These are phyloP conservation scores for Drosophila pseudotakahashii DNA, from an alignment of 2,888 invertebrate genomes.

Conservation along the genomic window DNA sequence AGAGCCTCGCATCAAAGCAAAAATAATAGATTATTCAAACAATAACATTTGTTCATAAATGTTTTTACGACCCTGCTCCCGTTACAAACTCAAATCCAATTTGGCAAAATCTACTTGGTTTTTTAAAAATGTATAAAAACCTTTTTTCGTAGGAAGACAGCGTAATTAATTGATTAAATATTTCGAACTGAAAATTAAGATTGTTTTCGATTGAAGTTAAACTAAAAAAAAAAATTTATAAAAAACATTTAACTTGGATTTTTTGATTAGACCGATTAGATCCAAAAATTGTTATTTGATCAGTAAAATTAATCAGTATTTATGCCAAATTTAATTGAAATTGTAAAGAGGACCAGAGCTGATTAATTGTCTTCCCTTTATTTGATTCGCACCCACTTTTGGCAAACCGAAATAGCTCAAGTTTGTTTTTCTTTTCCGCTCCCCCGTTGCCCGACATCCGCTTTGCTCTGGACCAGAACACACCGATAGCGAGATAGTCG, in stretches of 20 bases:
- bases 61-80: slow-evolving; percentile 16
- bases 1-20: slow-evolving; percentile 22
- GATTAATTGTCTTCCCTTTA: slow-evolving; percentile 40
- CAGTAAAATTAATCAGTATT: slow-evolving; percentile 22
- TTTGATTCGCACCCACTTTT: slow-evolving; percentile 48
- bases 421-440: slow-evolving; percentile 38
- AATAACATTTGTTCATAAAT: slow-evolving; percentile 20
- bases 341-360: too few species aligned
- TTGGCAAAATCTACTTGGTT: not conserved
- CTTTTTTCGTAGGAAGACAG: too few species aligned
- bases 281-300: not conserved
- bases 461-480: slow-evolving; percentile 84
- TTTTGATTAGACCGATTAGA: too few species aligned
- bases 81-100: slow-evolving; percentile 3
- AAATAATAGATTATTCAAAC: slow-evolving; percentile 21
- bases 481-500: slow-evolving; percentile 88
- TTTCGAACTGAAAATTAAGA: too few species aligned
- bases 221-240: too few species aligned
- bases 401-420: slow-evolving; percentile 31
- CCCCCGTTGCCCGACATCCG: slow-evolving; percentile 7
- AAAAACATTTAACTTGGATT: too few species aligned
- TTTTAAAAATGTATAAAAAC: not conserved
- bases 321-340: not conserved
- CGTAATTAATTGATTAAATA: too few species aligned
- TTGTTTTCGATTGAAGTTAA: too few species aligned